Conservation (phyloP, 2,888 invertebrate species). For the Apotomis turbidana region DNA sequence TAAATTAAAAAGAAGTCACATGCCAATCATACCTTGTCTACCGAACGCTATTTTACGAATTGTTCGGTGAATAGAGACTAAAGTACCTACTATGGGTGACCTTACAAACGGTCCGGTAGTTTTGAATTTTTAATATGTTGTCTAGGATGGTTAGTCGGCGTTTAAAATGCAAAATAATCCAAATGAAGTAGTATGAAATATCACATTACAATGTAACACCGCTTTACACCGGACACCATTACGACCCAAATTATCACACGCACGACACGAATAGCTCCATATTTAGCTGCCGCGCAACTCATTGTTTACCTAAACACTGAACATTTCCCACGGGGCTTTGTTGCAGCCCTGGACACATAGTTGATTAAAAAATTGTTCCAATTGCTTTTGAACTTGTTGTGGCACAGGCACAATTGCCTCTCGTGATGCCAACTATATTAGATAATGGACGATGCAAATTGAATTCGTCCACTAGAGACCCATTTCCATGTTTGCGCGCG, state of each 20-base stretch:
- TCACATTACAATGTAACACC: neutral
- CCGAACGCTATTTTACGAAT: no score
- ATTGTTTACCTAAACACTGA: slow-evolving; percentile 53
- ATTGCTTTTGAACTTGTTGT: slow-evolving; percentile 74
- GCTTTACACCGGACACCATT: neutral
- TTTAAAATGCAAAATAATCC: no score
- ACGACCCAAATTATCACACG: neutral
- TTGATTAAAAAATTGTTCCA: slow-evolving; percentile 78
- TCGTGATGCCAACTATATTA: slow-evolving; percentile 71
- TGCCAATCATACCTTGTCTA: no score
- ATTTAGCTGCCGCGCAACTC: slow-evolving; percentile 38
- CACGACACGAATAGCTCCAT: neutral
- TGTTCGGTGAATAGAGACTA: no score
- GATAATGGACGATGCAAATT: slow-evolving; percentile 81
- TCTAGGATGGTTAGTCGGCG: no score
- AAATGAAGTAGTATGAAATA: neutral
- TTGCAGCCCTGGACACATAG: slow-evolving; percentile 60
- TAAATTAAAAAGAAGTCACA: no score
- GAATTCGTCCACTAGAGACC: slow-evolving; percentile 60
- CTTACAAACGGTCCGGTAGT: no score
- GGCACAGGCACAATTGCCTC: slow-evolving; percentile 63
- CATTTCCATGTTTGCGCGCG: slow-evolving; percentile 47
- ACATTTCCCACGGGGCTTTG: slow-evolving; percentile 61
- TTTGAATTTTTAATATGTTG: no score
- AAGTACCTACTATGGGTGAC: no score